Percentiles rank a stretch among this genome's conserved stretches.
These are phyloP conservation scores for Oxystoma pomonae DNA, from an alignment of 2,888 invertebrate genomes.

Conservation along the genomic window DNA sequence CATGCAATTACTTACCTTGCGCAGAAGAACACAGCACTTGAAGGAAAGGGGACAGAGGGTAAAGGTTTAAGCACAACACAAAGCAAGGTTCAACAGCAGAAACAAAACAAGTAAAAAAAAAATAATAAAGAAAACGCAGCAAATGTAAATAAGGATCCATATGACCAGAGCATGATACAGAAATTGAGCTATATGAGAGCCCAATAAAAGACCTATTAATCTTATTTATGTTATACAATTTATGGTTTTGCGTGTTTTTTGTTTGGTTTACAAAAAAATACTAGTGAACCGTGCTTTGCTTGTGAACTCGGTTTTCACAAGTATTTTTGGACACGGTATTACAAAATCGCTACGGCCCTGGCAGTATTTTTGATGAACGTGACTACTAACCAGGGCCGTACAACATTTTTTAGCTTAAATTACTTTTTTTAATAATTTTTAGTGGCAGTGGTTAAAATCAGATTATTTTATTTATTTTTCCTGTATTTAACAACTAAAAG, in stretches of 20 bases:
- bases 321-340: conserved; percentile 2
- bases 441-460: too few relatives aligned
- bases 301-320: conserved; percentile 19
- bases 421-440: too few relatives aligned
- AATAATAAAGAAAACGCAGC: conserved; percentile 32
- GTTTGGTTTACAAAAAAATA: conserved; percentile 12
- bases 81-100: conserved; percentile 50
- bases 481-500: too few relatives aligned
- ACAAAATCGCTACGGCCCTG: neutral
- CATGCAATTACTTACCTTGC: conserved; percentile 34
- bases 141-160: neutral
- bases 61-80: conserved; percentile 38
- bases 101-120: conserved; percentile 35
- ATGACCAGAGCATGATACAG: conserved; percentile 28
- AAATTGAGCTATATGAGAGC: conserved; percentile 43
- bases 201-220: conserved; percentile 42
- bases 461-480: too few relatives aligned
- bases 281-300: conserved; percentile 49
- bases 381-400: too few relatives aligned
- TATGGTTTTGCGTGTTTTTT: conserved; percentile 20
- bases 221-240: conserved; percentile 8
- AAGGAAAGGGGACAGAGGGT: conserved; percentile 31
- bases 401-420: too few relatives aligned
- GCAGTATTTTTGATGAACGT: too few relatives aligned
- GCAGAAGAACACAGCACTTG: conserved; percentile 14